Base-by-base conservation (phyloP, 2,113 vertebrate species). In the Ctenomys sociabilis region DNA sequence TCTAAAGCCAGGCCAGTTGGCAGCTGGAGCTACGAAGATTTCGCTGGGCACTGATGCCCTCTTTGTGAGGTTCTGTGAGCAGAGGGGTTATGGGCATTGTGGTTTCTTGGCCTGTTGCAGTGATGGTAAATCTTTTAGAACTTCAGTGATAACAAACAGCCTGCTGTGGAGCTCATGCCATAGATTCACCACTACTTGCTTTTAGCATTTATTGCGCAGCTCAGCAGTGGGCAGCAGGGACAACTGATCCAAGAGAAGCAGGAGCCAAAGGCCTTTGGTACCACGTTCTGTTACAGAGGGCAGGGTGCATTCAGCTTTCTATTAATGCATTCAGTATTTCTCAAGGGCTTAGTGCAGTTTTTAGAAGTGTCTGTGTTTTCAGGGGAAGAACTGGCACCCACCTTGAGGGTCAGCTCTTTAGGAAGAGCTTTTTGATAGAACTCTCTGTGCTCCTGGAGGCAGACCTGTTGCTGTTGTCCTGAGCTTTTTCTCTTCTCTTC, bases 1-100 rank as follows among this genome's bases (percentile, higher is more conserved):
- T 88, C 19, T 85, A 63, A 57, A 91, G 78, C n/a, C 54, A 57
- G 85, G 21, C 59, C 28, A 6, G 4, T 90, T 68, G 54, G 72
- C 83, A 95, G 75, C 86, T 93, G 49, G 85, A 85, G 84, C 22
- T 88, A 7, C 40, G 63, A 30, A 91, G 83, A 88, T 70, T 75
- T 77, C 66, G 19, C n/a, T 83, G 78, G 81, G 93, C 45, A 35
- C 8, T 32, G 59, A 22, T 19, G 10, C 26, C 77, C 45, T 75
- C 83, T 78, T 89, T 30, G 43, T 78, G 70, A 81, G 57, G 66
- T 89, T 91, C 37, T 7, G 14, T 30, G 59, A 75, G 30, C 54
- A 87, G 88, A 77, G 26, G 8, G 40, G 35, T 5, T 52, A 21
- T 45, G 54, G 37, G 68, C 78, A 83, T n/a, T 73, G 52, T 77